phyloP scores from a whole-genome alignment of 2,797 vertebrate species.

The Onychomys arenicola region DNA sequence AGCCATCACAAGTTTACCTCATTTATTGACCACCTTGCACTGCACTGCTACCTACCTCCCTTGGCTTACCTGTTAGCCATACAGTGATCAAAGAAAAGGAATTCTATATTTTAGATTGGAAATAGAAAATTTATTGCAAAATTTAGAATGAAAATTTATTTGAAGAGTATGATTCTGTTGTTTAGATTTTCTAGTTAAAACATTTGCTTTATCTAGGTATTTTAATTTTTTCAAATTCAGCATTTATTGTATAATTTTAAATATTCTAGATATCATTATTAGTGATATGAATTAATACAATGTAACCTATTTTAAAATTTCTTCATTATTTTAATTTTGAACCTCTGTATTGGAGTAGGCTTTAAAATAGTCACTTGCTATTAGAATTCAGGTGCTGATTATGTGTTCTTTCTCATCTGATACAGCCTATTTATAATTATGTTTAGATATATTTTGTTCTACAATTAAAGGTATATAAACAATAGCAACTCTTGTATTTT shows the following conservation, averaged over 20 bases:
- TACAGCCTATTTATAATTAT: slow-evolving; percentile 1
- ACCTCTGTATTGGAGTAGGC: not conserved
- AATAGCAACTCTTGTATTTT: not conserved
- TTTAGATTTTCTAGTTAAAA: not conserved
- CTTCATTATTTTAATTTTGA: not conserved
- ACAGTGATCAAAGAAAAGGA: not conserved
- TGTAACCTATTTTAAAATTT: not conserved
- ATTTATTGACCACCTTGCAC: not conserved
- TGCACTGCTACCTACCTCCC: not conserved
- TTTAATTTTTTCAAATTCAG: slow-evolving; percentile 3
- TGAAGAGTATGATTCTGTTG: not conserved
- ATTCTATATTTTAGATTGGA: not conserved
- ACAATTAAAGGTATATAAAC: slow-evolving; percentile 17
- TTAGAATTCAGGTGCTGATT: not conserved
- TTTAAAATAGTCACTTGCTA: not conserved
- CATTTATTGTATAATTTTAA: slow-evolving; percentile 30
- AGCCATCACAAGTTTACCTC: not conserved
- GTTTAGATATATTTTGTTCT: slow-evolving; percentile 4
- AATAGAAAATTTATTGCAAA: not conserved
- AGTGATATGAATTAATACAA: slow-evolving; percentile 8
- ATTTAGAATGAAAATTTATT: slow-evolving; percentile 15
- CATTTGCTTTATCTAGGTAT: not conserved
- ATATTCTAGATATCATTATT: not conserved
- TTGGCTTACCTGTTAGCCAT: not conserved
- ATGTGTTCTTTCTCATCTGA: not conserved